These are phyloP conservation scores for Globia sparganii DNA, from an alignment of 2,888 invertebrate species.

Conservation along the genomic window DNA sequence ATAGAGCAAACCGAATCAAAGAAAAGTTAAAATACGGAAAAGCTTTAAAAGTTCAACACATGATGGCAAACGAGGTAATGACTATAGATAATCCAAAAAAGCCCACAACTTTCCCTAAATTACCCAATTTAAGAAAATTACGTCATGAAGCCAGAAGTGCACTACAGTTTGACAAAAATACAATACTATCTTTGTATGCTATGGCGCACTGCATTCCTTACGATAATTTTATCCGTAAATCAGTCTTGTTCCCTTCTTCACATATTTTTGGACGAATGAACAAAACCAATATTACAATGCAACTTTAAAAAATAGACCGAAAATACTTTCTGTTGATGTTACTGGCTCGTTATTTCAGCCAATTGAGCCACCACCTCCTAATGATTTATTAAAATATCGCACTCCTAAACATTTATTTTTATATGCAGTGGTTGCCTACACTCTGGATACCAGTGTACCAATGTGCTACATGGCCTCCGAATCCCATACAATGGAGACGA, in stretches of 20 bases:
- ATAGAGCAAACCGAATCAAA: slow-evolving; percentile 34
- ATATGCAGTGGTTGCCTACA: slow-evolving; percentile 47
- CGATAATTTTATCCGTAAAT: slow-evolving; percentile 43
- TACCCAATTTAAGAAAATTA: slow-evolving; percentile 39
- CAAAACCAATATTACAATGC: slow-evolving; percentile 43
- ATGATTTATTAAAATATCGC: slow-evolving; percentile 34
- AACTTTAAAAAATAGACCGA: slow-evolving; percentile 24
- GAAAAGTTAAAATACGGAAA: slow-evolving; percentile 37
- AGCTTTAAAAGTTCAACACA: slow-evolving; percentile 30
- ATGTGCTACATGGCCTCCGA: slow-evolving; percentile 45
- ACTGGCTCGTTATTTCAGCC: slow-evolving; percentile 49
- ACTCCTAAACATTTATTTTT: slow-evolving; percentile 44
- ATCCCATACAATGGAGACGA: slow-evolving; percentile 50
- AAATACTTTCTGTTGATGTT: slow-evolving; percentile 44
- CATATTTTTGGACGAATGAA: slow-evolving; percentile 47
- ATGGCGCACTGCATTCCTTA: slow-evolving; percentile 42
- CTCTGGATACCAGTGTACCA: slow-evolving; percentile 40
- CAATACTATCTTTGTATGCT: slow-evolving; percentile 45
- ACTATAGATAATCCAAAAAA: slow-evolving; percentile 27
- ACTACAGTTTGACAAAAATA: slow-evolving; percentile 47
- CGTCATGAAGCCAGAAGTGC: slow-evolving; percentile 46
- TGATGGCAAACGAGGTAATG: slow-evolving; percentile 39
- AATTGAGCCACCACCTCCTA: slow-evolving; percentile 34
- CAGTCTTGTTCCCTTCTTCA: slow-evolving; percentile 49
- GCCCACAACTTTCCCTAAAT: slow-evolving; percentile 35